Evolutionary conservation across 2,113 vertebrate genomes (phyloP), one percentile per base, ranked within the genome.

Genomic region (Syngnathoides biaculeatus): DNA sequence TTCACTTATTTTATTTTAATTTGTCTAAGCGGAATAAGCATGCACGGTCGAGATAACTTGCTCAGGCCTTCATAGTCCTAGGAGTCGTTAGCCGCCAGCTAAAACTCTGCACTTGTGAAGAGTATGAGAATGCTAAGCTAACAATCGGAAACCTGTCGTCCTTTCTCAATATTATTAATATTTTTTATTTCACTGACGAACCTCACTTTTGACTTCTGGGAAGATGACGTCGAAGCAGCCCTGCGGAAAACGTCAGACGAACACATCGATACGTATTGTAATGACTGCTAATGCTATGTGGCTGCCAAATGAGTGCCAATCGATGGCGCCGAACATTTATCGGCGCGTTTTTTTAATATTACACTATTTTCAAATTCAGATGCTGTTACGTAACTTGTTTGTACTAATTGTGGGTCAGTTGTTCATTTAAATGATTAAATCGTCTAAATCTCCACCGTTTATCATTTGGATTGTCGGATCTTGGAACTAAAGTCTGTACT

Each of bases 251-350:
- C 3, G 11, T 40, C 12, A 35, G 30, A 35, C 30, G 11, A 27
- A 26, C 40, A n/a, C 30, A 12, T 20, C 10, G 10, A 39, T 2
- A 20, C 12, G 8, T 15, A 57, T 20, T 15, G 2, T 13, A 8
- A 19, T 26, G 48, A 2, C 35, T 15, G 84, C 79, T 79, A 78
- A 77, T 82, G 84, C 80, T 84, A 74, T 72, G 82, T 75, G 27
- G 67, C 68, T 77, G 82, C 79, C 86, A 87, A 84, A 80, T 71
- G 71, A 67, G 75, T 70, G 74, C 74, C 74, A 81, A 67, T 73
- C 77, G 75, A 83, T 87, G 88, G 86, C 84, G 84, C 85, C 79
- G 84, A 85, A 79, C 86, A 86, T 68, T 79, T 83, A 61, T 75
- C 86, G 85, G 86, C 22, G 72, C 50, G 6, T 17, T 62, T 62